These are phyloP conservation scores for Andricus grossulariae DNA, from an alignment of 1,140 invertebrate species.

Conservation along the genomic window DNA sequence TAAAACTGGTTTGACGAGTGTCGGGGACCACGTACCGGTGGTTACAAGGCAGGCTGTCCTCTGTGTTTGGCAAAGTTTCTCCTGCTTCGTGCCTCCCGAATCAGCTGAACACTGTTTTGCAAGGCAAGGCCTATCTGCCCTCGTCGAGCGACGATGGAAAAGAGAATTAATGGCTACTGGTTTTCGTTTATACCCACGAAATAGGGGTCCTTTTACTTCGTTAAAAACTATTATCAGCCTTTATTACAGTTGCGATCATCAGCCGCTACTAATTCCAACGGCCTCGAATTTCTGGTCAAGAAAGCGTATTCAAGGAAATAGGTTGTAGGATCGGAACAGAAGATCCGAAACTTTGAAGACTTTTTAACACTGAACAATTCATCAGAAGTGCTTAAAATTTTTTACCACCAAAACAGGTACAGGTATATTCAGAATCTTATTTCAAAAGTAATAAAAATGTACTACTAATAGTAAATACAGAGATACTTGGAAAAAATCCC, in stretches of 20 bases:
- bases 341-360: not conserved
- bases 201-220: constrained; percentile 41
- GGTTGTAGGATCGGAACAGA: not conserved
- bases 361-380: too few species aligned
- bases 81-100: constrained; percentile 42
- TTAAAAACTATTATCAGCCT: constrained; percentile 9
- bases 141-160: constrained; percentile 47
- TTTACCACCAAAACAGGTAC: too few species aligned
- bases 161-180: constrained; percentile 52
- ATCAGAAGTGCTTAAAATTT: too few species aligned
- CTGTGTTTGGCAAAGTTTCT: constrained; percentile 53
- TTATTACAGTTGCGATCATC: constrained; percentile 7
- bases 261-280: not conserved
- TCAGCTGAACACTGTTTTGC: constrained; percentile 36
- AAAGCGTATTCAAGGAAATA: constrained; percentile 11
- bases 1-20: constrained; percentile 76
- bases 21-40: constrained; percentile 57
- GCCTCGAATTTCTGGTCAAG: not conserved
- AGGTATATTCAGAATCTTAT: too few species aligned
- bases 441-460: too few species aligned
- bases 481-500: not conserved
- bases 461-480: too few species aligned
- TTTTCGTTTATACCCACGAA: constrained; percentile 43
- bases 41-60: constrained; percentile 56
- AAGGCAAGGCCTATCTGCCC: constrained; percentile 47